A percentile compares a stretch with the other conserved stretches of the same genome.
Conservation (phyloP, 2,113 vertebrate species). For the Campylorhamphus procurvoides region DNA sequence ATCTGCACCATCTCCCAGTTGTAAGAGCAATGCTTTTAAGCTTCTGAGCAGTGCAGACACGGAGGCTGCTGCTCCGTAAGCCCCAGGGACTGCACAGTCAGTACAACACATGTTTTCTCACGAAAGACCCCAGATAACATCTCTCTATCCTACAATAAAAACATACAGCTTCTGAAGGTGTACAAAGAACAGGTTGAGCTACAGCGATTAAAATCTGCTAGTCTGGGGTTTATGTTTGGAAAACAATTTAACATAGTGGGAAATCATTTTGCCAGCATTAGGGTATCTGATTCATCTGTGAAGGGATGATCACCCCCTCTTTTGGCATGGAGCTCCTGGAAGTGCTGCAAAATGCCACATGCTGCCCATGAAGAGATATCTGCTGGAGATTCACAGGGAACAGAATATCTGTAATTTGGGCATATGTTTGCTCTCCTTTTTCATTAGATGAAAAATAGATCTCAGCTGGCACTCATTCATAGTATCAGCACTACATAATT, state of each 20-base stretch:
- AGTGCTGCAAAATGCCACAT: not conserved
- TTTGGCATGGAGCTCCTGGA: not conserved
- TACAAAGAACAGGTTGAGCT: not conserved
- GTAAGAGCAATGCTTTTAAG: not conserved
- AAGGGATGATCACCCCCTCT: not conserved
- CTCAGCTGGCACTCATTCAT: not conserved
- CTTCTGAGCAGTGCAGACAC: not conserved
- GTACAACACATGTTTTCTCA: not conserved
- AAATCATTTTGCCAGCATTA: not conserved
- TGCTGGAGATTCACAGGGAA: not conserved
- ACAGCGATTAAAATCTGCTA: slow-evolving; percentile 27
- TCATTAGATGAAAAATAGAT: not conserved
- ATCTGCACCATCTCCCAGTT: not conserved
- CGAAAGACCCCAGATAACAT: slow-evolving; percentile 35
- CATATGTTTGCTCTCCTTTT: not conserved
- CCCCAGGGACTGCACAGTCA: not conserved
- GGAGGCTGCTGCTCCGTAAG: not conserved
- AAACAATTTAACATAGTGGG: not conserved
- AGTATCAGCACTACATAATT: not conserved
- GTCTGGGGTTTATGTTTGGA: not conserved
- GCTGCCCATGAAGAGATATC: not conserved
- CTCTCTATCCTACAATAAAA: not conserved
- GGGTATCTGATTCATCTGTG: not conserved
- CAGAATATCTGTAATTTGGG: not conserved
- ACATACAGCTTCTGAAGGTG: not conserved